Evolutionary conservation across 2,797 vertebrate species (phyloP).

Genomic region (Falco rusticolus): DNA sequence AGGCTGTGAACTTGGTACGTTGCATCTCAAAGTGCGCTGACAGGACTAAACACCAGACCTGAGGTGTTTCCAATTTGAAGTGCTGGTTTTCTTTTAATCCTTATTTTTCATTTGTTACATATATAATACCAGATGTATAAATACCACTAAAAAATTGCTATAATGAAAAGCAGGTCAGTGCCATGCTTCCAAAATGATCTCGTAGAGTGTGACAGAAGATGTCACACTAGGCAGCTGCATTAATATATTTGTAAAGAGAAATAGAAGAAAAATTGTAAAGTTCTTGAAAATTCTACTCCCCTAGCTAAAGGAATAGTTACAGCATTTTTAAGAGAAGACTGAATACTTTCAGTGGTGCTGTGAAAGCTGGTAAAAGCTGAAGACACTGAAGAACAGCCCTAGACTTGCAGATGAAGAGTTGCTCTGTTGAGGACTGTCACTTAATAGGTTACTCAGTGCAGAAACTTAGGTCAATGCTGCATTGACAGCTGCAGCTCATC

Average conservation of each 20-base stretch:
- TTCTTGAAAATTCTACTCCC: neutral
- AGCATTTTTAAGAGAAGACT: neutral
- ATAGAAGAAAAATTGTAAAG: neutral
- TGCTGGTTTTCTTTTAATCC: neutral
- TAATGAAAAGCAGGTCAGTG: neutral
- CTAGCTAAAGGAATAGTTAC: neutral
- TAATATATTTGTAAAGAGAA: neutral
- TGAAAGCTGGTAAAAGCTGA: neutral
- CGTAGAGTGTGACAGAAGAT: neutral
- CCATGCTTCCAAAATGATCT: neutral
- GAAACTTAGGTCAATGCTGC: neutral
- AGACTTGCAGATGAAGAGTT: neutral
- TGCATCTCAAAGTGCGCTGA: neutral
- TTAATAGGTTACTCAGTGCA: neutral
- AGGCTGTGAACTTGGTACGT: neutral
- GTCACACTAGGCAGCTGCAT: neutral
- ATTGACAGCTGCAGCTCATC: neutral
- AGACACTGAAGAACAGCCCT: neutral
- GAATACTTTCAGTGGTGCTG: neutral
- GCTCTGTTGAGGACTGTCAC: neutral
- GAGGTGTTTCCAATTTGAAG: neutral
- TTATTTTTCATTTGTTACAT: neutral
- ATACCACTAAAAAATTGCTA: neutral
- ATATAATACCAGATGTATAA: neutral
- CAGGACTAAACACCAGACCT: neutral